Evolutionary conservation across 1,140 invertebrate genomes (phyloP).

Genomic region (Apis dorsata): DNA sequence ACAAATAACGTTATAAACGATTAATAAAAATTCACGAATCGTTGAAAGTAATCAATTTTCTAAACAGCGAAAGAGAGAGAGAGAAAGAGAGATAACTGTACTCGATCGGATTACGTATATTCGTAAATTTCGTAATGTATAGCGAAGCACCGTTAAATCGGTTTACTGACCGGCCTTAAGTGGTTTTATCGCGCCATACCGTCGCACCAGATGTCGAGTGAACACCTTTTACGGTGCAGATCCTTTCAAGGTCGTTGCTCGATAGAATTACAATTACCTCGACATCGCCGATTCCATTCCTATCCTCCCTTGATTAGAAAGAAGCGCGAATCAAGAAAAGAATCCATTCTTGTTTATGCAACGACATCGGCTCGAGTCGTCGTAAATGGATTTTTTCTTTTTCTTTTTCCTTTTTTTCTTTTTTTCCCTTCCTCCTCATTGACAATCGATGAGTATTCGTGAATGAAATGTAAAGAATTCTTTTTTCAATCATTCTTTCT

Average conservation of each 20-base stretch:
- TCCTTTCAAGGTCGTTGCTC: conserved; percentile 31
- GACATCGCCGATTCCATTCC: background rate
- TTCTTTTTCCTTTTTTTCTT: background rate
- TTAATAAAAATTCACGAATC: too few relatives aligned
- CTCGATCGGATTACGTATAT: background rate
- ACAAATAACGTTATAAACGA: too few relatives aligned
- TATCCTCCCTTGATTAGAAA: too few relatives aligned
- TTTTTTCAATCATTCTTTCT: too few relatives aligned
- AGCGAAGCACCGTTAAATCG: conserved; percentile 36
- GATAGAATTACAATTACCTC: conserved; percentile 28
- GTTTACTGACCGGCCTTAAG: conserved; percentile 27
- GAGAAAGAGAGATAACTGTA: too few relatives aligned
- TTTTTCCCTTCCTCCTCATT: too few relatives aligned
- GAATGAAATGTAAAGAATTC: background rate
- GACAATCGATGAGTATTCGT: background rate
- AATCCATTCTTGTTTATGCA: background rate
- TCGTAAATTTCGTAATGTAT: conserved; percentile 26
- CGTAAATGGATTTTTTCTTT: background rate
- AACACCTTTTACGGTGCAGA: conserved; percentile 4
- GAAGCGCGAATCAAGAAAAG: background rate
- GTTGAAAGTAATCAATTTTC: too few relatives aligned
- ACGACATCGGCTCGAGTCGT: background rate
- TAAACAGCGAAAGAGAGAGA: too few relatives aligned
- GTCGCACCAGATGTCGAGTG: background rate
- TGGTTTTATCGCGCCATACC: background rate